These are phyloP conservation scores for Nowickia ferox DNA, from an alignment of 2,888 invertebrate genomes.

Conservation along the genomic window DNA sequence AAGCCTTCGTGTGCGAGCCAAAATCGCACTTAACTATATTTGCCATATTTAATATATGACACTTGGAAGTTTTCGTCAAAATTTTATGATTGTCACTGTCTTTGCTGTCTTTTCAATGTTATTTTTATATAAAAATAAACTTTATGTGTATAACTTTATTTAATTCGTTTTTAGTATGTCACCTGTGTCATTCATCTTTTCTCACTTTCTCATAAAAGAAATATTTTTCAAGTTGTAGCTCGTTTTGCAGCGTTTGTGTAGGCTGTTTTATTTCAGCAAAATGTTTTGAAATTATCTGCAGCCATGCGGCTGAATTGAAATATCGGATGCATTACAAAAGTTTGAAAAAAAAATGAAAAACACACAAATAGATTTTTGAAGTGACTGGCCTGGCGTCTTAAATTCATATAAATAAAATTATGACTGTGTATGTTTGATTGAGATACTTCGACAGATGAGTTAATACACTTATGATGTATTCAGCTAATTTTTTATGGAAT, in stretches of 20 bases:
- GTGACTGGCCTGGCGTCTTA: slow-evolving; percentile 56
- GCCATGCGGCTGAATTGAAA: slow-evolving; percentile 58
- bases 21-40: too few species aligned
- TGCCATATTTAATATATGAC: too few species aligned
- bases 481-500: slow-evolving; percentile 3
- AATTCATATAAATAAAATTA: slow-evolving; percentile 25
- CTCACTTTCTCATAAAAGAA: not conserved
- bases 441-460: not conserved
- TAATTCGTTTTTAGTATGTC: too few species aligned
- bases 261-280: not conserved
- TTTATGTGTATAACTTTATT: too few species aligned
- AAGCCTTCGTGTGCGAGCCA: too few species aligned
- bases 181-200: not conserved
- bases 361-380: not conserved
- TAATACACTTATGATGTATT: not conserved
- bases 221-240: not conserved
- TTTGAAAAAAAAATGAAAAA: not conserved
- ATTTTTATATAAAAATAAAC: not conserved
- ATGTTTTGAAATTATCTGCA: not conserved
- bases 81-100: too few species aligned
- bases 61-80: too few species aligned
- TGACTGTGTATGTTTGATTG: not conserved
- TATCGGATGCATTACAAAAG: slow-evolving; percentile 63
- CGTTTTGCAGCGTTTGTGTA: not conserved
- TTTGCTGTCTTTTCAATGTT: not conserved